Base-by-base conservation (phyloP, 1,140 invertebrate species). In the Varroa destructor region DNA sequence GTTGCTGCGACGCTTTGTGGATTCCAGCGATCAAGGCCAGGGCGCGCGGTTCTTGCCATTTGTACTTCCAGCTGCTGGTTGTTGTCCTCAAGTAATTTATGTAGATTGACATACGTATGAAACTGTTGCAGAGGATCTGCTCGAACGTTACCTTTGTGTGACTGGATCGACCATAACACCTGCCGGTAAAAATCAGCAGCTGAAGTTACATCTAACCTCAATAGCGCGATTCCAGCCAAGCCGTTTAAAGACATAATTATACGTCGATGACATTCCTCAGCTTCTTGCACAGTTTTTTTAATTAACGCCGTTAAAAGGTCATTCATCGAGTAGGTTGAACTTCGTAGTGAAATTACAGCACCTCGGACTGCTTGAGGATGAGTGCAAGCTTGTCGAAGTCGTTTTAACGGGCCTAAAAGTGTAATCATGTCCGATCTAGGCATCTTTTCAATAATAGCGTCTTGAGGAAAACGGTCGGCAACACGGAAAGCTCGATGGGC, bases 321-420 rank as follows among this genome's bases (percentile, higher is more conserved):
- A 73, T 87, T 84, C 82, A 89, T 87, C 0, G 85, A 86, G 37
- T 67, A 67, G 12, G 61, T 43, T 14, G 61, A 12, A 2, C 84
- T 85, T 43, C 83, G 81, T 1, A 85, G 76, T 1, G 83, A 79
- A 46, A 86, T 74, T 76, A 85, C 85, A 56, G 84, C 80, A 43
- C 84, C 84, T 71, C 81, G 77, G 1, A 86, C 84, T 72, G 84
- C 79, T 77, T 87, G 86, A 1, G 88, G 87, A 79, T 89, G 85
- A 36, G 84, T 85, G 77, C 88, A 89, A 0, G 86, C 86, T 78
- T 89, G 86, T 1, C 88, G 81, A 56, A 90, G 80, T 56, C 83
- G 82, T 56, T 87, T 75, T 54, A 90, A 79, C 1, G 88, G 88
- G 71, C 80, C 78, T 72, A 89, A 74, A 56, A 89, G 61, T 40